Evolutionary conservation across 2,888 invertebrate species (phyloP).

Genomic region (Branchellion lobata): DNA sequence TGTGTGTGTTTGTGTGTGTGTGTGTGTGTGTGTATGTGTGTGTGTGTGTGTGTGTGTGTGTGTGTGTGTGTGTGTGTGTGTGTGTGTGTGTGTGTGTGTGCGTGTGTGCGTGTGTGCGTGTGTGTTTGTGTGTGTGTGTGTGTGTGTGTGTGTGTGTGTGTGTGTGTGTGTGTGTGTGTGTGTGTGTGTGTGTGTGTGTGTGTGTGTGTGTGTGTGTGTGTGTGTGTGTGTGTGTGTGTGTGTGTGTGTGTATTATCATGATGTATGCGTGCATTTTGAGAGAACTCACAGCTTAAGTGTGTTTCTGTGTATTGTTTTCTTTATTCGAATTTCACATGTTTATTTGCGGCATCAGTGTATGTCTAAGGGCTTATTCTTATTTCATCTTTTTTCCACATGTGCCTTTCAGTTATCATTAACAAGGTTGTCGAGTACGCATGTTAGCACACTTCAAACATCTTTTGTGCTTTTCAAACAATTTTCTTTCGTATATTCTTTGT

Average conservation of each 20-base stretch:
- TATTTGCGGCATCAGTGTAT: too few relatives aligned
- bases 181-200: constrained; percentile 41
- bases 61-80: constrained; percentile 14
- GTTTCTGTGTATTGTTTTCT: too few relatives aligned
- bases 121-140: constrained; percentile 13
- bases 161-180: constrained; percentile 41
- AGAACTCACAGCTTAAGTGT: too few relatives aligned
- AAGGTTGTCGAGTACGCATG: too few relatives aligned
- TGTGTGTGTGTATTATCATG: constrained; percentile 35
- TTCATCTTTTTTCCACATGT: too few relatives aligned
- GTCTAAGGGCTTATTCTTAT: too few relatives aligned
- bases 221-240: constrained; percentile 39
- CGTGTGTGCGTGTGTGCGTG: constrained; percentile 1
- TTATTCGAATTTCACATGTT: too few relatives aligned
- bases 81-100: constrained; percentile 14
- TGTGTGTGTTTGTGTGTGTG: constrained; percentile 13
- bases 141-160: constrained; percentile 13
- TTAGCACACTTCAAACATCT: too few relatives aligned
- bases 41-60: constrained; percentile 14
- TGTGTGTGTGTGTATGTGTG: constrained; percentile 18
- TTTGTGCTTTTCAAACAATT: too few relatives aligned
- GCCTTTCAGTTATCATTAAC: too few relatives aligned
- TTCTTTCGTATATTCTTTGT: too few relatives aligned
- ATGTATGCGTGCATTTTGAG: constrained; percentile 39
- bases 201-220: constrained; percentile 41